These are phyloP conservation scores for Aix galericulata DNA, from an alignment of 2,113 vertebrate genomes.

Conservation along the genomic window DNA sequence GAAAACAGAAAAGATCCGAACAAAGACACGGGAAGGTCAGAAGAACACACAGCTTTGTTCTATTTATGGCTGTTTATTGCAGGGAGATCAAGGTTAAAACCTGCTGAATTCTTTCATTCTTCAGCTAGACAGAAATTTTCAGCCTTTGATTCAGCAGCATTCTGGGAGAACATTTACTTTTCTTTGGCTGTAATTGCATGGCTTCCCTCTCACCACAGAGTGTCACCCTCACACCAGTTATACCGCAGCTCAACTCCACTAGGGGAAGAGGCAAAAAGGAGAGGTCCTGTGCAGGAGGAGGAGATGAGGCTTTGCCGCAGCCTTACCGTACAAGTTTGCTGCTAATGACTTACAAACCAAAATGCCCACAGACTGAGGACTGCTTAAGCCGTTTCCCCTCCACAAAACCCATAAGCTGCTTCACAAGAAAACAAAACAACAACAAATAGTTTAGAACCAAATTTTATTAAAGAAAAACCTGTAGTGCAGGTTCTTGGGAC, in stretches of 20 bases:
- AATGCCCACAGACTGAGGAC: no score
- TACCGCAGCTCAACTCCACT: neutral
- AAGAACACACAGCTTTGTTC: neutral
- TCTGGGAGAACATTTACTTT: neutral
- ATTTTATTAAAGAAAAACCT: slow-evolving; percentile 75
- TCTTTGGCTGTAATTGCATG: neutral
- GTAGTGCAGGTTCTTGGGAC: slow-evolving; percentile 71
- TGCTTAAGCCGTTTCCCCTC: neutral
- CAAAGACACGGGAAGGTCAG: neutral
- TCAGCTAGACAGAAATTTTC: neutral
- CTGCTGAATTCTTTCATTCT: neutral
- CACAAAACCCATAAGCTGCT: neutral
- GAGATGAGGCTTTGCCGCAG: neutral
- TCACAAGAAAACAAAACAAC: neutral
- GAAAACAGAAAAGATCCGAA: neutral
- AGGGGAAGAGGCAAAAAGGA: no score
- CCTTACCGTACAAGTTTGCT: neutral
- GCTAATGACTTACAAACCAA: neutral
- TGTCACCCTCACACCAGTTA: slow-evolving; percentile 22
- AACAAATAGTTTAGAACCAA: slow-evolving; percentile 29
- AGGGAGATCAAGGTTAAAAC: neutral
- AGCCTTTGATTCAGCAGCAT: neutral
- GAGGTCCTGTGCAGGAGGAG: neutral
- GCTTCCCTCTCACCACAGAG: neutral
- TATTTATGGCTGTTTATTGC: neutral